These are phyloP conservation scores for Vulpes lagopus DNA, from an alignment of 2,113 vertebrate species.

Conservation along the genomic window DNA sequence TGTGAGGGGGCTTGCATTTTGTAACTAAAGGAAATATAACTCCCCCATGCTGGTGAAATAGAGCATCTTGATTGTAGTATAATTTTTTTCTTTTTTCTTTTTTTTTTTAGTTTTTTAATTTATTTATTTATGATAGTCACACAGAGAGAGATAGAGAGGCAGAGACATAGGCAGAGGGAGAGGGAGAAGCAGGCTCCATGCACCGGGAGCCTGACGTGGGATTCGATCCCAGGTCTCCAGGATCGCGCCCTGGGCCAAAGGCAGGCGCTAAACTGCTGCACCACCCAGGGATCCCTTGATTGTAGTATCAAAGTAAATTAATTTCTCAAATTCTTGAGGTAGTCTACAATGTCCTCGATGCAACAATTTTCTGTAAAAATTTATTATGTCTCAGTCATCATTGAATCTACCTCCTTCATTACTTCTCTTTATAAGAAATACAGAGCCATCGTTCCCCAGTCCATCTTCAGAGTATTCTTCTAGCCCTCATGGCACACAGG, in stretches of 20 bases:
- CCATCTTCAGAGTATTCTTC: not conserved
- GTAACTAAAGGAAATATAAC: not conserved
- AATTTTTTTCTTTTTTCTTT: not conserved
- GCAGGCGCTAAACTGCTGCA: too few species aligned
- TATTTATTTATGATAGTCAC: too few species aligned
- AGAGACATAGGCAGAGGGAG: too few species aligned
- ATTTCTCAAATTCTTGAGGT: not conserved
- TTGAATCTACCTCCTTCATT: not conserved
- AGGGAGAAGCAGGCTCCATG: too few species aligned
- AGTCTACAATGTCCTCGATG: not conserved
- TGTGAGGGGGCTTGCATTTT: not conserved
- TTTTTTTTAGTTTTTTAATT: too few species aligned
- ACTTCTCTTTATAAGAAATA: not conserved
- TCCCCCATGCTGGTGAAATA: not conserved
- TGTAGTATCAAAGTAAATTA: not conserved
- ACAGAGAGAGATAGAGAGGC: too few species aligned
- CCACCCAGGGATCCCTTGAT: not conserved
- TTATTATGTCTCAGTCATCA: not conserved
- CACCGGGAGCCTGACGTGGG: too few species aligned
- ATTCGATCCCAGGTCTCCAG: too few species aligned
- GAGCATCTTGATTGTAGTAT: not conserved
- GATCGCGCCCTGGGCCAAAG: too few species aligned
- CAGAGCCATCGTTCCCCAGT: not conserved
- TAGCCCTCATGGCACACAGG: not conserved
- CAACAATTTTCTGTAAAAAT: slow-evolving; percentile 38